These are phyloP conservation scores for Zaprionus bogoriensis DNA, from an alignment of 2,888 invertebrate genomes.

Conservation along the genomic window DNA sequence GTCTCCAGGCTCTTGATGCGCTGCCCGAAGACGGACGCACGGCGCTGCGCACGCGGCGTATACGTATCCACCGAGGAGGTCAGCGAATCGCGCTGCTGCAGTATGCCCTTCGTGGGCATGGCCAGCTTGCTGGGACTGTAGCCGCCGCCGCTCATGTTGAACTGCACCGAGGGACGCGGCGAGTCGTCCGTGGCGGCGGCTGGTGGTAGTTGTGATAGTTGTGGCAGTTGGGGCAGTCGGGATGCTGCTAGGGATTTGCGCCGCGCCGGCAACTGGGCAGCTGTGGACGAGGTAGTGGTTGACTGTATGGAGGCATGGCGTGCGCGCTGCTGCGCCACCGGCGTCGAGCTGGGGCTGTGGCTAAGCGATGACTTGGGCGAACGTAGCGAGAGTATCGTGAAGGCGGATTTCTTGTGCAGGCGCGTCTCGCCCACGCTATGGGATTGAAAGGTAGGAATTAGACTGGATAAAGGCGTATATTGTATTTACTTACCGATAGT, in stretches of 20 bases:
- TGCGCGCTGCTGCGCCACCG: conserved; percentile 9
- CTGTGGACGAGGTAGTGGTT: conserved; percentile 61
- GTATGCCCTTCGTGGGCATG: conserved; percentile 77
- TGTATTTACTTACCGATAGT: conserved; percentile 72
- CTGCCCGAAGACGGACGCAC: conserved; percentile 50
- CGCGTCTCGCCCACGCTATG: conserved; percentile 82
- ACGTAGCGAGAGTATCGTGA: conserved; percentile 87
- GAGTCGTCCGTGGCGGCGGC: conserved; percentile 71
- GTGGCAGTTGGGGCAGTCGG: conserved; percentile 42
- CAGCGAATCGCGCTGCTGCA: conserved; percentile 78
- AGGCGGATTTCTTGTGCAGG: conserved; percentile 87
- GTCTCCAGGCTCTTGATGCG: conserved; percentile 78
- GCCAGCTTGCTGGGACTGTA: conserved; percentile 74
- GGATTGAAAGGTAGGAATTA: not conserved
- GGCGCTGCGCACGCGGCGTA: conserved; percentile 50
- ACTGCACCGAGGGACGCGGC: conserved; percentile 81
- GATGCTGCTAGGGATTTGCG: conserved; percentile 70
- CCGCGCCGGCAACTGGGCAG: conserved; percentile 52
- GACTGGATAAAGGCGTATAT: not conserved
- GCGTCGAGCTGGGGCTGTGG: conserved; percentile 80
- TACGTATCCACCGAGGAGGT: conserved; percentile 76
- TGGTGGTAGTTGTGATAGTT: conserved; percentile 37
- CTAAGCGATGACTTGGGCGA: conserved; percentile 84
- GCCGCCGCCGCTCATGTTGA: conserved; percentile 79
- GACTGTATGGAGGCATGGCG: conserved; percentile 63